Conservation (phyloP, 2,797 vertebrate genomes). For the Siniperca scherzeri region DNA sequence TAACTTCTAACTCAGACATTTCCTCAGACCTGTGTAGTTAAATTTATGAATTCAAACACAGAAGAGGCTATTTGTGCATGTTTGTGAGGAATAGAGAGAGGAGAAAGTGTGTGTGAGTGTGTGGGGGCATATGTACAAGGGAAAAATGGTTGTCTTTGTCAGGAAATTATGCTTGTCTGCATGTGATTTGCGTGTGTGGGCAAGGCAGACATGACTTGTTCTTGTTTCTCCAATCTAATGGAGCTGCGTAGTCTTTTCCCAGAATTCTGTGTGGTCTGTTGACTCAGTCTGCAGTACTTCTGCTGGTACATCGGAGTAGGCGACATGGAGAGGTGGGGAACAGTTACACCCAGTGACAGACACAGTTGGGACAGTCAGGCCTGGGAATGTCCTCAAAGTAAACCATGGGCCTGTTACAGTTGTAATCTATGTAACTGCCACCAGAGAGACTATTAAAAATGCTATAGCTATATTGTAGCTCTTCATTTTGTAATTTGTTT, state of each 20-base stretch:
- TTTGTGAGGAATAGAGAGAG: background rate
- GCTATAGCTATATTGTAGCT: constrained; percentile 10
- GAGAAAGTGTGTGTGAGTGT: background rate
- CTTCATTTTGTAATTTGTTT: constrained; percentile 43
- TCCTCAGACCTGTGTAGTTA: background rate
- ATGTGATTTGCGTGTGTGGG: constrained; percentile 42
- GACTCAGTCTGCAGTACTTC: constrained; percentile 59
- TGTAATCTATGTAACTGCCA: constrained; percentile 63
- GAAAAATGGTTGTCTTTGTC: constrained; percentile 27
- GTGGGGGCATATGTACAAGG: background rate
- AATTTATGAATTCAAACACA: background rate
- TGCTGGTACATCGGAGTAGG: constrained; percentile 57
- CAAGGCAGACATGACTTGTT: constrained; percentile 29
- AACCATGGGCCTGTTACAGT: constrained; percentile 63
- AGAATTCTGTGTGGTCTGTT: constrained; percentile 75
- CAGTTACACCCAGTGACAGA: constrained; percentile 77
- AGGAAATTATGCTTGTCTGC: constrained; percentile 35
- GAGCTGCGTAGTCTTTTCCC: constrained; percentile 53
- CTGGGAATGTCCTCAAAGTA: constrained; percentile 72
- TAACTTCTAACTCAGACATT: background rate
- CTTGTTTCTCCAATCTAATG: constrained; percentile 46
- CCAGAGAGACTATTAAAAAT: constrained; percentile 63
- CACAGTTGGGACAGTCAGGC: constrained; percentile 59
- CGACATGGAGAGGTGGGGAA: constrained; percentile 72
- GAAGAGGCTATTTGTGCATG: background rate